phyloP scores from a whole-genome alignment of 2,797 vertebrate species.

The Eulemur albifrons region DNA sequence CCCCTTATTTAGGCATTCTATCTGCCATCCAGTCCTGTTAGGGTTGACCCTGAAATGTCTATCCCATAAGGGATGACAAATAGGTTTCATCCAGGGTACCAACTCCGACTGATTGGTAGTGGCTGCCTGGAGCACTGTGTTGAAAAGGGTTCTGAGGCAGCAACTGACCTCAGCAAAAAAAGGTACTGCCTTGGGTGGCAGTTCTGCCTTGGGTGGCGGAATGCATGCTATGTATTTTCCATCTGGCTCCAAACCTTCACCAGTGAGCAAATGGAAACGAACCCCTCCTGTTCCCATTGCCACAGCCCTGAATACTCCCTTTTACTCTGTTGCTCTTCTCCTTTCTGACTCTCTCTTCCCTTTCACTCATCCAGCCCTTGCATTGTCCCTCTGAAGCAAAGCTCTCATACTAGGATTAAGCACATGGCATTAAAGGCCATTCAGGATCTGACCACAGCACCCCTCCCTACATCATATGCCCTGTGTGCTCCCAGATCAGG shows the following conservation, averaged over 20 bases:
- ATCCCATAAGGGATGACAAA: not conserved
- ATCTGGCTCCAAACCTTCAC: not conserved
- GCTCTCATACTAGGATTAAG: not conserved
- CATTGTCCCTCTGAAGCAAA: not conserved
- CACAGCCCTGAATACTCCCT: not conserved
- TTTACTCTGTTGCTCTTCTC: not conserved
- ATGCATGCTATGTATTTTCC: not conserved
- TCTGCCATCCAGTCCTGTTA: not conserved
- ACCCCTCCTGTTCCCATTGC: not conserved
- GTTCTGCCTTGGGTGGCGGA: too few species aligned
- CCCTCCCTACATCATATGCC: accelerated
- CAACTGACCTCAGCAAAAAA: not conserved
- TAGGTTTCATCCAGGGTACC: not conserved
- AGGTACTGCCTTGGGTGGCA: too few species aligned
- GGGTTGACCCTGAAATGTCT: not conserved
- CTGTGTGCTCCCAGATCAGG: not conserved
- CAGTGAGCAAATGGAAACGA: not conserved
- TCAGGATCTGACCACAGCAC: not conserved
- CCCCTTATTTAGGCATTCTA: not conserved
- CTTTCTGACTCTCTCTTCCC: not conserved
- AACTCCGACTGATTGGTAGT: not conserved
- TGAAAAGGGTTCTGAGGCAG: not conserved
- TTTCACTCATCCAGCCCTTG: not conserved
- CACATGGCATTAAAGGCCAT: not conserved
- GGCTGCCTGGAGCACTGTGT: not conserved